phyloP scores from a whole-genome alignment of 53 echinoderm and acorn worm species.

The Apostichopus leukothele region DNA sequence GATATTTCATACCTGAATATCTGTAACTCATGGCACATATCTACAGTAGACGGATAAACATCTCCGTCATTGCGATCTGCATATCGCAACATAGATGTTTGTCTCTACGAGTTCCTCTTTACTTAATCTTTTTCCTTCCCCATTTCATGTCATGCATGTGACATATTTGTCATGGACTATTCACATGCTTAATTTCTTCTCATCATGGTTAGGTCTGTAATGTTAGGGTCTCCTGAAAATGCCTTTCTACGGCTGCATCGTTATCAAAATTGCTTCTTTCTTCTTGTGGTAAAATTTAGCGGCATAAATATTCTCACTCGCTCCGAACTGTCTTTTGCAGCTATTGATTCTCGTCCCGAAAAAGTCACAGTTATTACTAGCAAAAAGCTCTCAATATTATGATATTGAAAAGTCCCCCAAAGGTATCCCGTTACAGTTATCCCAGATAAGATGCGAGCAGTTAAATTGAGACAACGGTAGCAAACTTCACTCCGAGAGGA shows the following conservation, averaged over 20 bases:
- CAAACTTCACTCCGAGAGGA: not conserved
- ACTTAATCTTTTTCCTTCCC: not conserved
- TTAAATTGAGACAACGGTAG: not conserved
- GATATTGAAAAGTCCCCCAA: not conserved
- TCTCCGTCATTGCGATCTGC: too few species aligned
- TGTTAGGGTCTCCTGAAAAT: too few species aligned
- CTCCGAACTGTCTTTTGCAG: not conserved
- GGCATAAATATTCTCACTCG: not conserved
- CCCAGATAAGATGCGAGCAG: not conserved
- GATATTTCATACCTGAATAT: too few species aligned
- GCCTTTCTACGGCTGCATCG: not conserved
- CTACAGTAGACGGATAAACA: too few species aligned
- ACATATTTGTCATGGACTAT: not conserved
- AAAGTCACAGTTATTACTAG: conserved; percentile 5
- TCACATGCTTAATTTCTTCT: not conserved
- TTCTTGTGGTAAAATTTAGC: not conserved
- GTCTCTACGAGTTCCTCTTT: too few species aligned
- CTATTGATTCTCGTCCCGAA: not conserved
- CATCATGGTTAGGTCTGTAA: too few species aligned
- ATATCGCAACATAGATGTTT: too few species aligned
- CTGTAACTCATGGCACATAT: too few species aligned
- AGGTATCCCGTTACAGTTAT: not conserved
- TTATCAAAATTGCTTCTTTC: not conserved
- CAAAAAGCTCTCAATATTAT: not conserved
- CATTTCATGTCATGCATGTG: not conserved